Percentiles rank a stretch among this genome's conserved stretches.
phyloP scores from a whole-genome alignment of 1,140 invertebrate species.

The Bombus huntii region DNA sequence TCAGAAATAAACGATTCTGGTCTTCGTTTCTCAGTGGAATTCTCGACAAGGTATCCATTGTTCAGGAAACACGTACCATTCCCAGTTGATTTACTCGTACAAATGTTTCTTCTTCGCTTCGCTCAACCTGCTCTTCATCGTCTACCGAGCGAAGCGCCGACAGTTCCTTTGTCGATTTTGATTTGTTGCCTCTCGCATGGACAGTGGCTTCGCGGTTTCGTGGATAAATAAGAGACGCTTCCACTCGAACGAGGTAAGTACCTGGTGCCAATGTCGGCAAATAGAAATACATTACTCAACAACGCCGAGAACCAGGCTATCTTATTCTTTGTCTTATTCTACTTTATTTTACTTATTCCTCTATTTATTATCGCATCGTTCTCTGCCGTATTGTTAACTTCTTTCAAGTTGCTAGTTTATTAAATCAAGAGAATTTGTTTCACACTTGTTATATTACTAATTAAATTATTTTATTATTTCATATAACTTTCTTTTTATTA shows the following conservation, averaged over 20 bases:
- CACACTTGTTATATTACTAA: no score
- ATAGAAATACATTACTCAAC: slow-evolving; percentile 30
- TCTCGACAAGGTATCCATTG: slow-evolving; percentile 28
- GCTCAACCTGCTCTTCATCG: not conserved
- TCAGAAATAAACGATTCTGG: not conserved
- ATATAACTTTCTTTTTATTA: no score
- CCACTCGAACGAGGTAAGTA: not conserved
- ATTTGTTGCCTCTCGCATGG: slow-evolving; percentile 31
- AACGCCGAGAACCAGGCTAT: not conserved
- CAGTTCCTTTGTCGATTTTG: slow-evolving; percentile 27
- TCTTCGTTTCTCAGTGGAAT: slow-evolving; percentile 2
- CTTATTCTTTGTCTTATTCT: not conserved
- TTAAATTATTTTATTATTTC: no score
- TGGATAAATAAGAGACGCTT: slow-evolving; percentile 10
- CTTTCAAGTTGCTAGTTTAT: not conserved
- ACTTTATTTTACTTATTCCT: no score
- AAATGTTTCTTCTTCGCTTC: slow-evolving; percentile 20
- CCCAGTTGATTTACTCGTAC: slow-evolving; percentile 28
- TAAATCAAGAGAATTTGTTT: no score
- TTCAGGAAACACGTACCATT: slow-evolving; percentile 17
- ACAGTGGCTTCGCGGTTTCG: slow-evolving; percentile 4
- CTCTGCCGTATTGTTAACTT: not conserved
- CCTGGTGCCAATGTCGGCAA: slow-evolving; percentile 25
- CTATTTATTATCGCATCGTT: not conserved
- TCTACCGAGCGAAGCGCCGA: not conserved